Base-by-base conservation (phyloP, 2,113 vertebrate species). In the Corythornis madagascariensis region DNA sequence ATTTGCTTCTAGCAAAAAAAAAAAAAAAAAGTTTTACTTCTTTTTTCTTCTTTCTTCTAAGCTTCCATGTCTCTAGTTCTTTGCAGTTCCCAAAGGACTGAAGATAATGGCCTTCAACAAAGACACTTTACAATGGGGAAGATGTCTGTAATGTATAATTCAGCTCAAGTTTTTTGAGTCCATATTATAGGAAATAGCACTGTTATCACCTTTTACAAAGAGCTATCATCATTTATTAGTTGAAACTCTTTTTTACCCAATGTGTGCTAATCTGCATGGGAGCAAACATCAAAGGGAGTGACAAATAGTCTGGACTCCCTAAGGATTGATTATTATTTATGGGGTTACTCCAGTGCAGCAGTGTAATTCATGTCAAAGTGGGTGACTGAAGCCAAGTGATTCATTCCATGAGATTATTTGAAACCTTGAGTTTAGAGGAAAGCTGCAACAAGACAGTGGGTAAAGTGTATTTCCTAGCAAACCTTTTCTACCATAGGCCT, bases 111-210 rank as follows among this genome's bases (percentile, higher is more conserved):
- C 20, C 83, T 86, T 94, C 78, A 82, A 83, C 82, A 91, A 57
- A 89, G 89, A 77, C 75, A 65, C 40, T 75, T 72, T 53, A 92
- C 80, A 83, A 86, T 0, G 85, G 26, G 52, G 83, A 91, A 77
- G 43, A 89, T 74, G 57, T 78, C 67, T 93, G 76, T 83, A 94
- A 96, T 93, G 82, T 94, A 96, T 95, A 95, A 96, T 96, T 95
- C 57, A 96, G 61, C 48, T 83, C 13, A 1, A 71, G 26, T 91
- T 66, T 26, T 83, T 83, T 48, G 70, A 64, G 55, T 29, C 57
- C 5, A 1, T 42, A 33, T 28, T 20, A 15, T 75, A 77, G 74
- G 75, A 86, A 93, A 89, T 38, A 48, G 56, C 16, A 86, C 67
- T 33, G 24, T 83, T 89, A 74, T 7, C 78, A 85, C 60, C 72